Percentiles rank a stretch among this genome's conserved stretches.
Evolutionary conservation across 1,140 invertebrate genomes (phyloP).

Genomic region (Trichomalopsis sarcophagae): DNA sequence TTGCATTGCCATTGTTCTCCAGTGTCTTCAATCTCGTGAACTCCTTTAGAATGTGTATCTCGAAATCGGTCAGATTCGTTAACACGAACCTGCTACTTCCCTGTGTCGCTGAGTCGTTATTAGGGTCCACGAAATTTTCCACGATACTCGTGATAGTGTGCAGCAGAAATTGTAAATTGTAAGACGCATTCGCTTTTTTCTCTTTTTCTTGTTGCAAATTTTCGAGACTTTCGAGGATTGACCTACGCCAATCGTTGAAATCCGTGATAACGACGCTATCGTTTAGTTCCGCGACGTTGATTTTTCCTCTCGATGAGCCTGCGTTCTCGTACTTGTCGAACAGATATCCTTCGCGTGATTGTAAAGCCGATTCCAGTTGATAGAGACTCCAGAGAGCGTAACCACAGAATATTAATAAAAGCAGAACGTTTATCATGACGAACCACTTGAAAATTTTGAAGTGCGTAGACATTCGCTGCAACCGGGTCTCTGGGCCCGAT

Average conservation of each 20-base stretch:
- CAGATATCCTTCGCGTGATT: neutral
- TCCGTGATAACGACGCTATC: neutral
- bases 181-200: neutral
- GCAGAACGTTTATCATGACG: slow-evolving; percentile 23
- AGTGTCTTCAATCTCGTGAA: neutral
- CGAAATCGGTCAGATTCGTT: slow-evolving; percentile 12
- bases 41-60: slow-evolving; percentile 20
- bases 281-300: neutral
- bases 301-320: neutral
- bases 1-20: neutral
- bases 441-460: slow-evolving; percentile 41
- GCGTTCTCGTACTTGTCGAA: slow-evolving; percentile 1
- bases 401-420: slow-evolving; percentile 29
- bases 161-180: slow-evolving; percentile 26
- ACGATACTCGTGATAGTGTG: slow-evolving; percentile 1
- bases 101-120: neutral
- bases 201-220: neutral
- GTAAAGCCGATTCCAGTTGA: neutral
- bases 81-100: neutral
- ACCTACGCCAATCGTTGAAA: slow-evolving; percentile 28
- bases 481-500: neutral
- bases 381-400: slow-evolving; percentile 41
- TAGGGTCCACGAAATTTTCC: neutral
- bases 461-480: neutral
- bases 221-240: neutral